Evolutionary conservation across 2,888 invertebrate species (phyloP), one percentile per base, ranked within the genome.

Genomic region (Galerucella nymphaeae): DNA sequence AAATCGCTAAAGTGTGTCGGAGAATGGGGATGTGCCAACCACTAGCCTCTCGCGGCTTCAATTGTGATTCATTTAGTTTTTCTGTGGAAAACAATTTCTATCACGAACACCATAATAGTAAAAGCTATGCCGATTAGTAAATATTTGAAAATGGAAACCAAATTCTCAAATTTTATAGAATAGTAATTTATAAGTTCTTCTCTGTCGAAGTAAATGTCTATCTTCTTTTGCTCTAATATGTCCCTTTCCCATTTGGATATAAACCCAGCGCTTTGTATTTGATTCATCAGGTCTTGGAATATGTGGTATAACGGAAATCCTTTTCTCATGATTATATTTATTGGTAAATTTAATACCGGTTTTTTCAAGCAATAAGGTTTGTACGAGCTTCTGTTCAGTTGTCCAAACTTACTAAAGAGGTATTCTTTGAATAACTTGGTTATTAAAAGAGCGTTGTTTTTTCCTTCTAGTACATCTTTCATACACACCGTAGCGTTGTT

Each of bases 311-410:
- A 77, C 38, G 83, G 84, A 77, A 85, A 85, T 5, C 85, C 85
- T 76, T 84, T 84, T 8, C 80, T 76, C 78, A 84, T 80, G n/a
- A 84, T 71, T 77, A 86, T 83, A 77, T 83, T 83, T 6, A 85
- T 73, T 1, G 84, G 84, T 77, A 81, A 84, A 14, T 80, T 81
- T 5, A 83, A 81, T 1, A 85, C 80, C 20, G 81, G 80, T 2
- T 81, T 73, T 42, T 80, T 76, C 58, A 84, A 78, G 63, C 81
- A 81, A 64, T 81, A 79, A 20, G 83, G 75, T 38, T 80, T 66
- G 0, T 80, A 78, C 6, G 70, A 75, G 18, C 80, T 79, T 30
- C 79, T 78, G 20, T 73, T 42, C 53, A 81, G 77, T n/a, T 80
- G 75, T 11, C 80, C 74, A 50, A 82, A 82, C 53, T 78, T 79